These are phyloP conservation scores for Regulus satrapa DNA, from an alignment of 2,113 vertebrate genomes.

Conservation along the genomic window DNA sequence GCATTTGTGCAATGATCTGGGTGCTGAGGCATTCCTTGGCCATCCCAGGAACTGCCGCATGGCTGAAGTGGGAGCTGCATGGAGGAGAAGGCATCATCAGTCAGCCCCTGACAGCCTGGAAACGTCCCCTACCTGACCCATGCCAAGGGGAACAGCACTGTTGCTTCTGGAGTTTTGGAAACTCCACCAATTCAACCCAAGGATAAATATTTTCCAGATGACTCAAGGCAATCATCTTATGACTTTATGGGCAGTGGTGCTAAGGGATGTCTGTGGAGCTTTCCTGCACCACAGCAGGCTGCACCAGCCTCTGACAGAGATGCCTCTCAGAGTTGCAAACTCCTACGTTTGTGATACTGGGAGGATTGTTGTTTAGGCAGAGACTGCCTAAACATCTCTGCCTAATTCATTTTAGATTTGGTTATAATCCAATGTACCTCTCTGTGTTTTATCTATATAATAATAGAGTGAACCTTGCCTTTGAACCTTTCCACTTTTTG, in stretches of 20 bases:
- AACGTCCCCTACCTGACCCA: background rate
- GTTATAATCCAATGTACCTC: background rate
- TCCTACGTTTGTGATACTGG: background rate
- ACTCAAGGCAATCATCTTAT: background rate
- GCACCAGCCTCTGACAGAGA: background rate
- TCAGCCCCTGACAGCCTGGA: background rate
- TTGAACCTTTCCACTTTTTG: accelerated
- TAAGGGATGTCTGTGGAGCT: background rate
- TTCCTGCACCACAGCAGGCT: background rate
- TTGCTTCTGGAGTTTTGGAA: background rate
- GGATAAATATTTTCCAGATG: background rate
- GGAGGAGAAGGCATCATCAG: background rate
- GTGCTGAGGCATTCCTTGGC: background rate
- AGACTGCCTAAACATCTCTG: background rate
- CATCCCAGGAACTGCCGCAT: background rate
- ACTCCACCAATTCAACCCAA: background rate
- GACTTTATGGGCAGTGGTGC: background rate
- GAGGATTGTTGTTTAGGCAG: background rate
- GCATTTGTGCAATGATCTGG: background rate
- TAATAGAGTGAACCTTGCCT: background rate
- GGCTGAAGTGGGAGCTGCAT: background rate
- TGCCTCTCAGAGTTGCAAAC: background rate
- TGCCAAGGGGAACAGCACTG: accelerated
- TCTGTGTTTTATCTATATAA: background rate
- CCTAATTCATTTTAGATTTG: background rate